Conservation (phyloP, 1,140 invertebrate species). For the Oscheius sp. region DNA sequence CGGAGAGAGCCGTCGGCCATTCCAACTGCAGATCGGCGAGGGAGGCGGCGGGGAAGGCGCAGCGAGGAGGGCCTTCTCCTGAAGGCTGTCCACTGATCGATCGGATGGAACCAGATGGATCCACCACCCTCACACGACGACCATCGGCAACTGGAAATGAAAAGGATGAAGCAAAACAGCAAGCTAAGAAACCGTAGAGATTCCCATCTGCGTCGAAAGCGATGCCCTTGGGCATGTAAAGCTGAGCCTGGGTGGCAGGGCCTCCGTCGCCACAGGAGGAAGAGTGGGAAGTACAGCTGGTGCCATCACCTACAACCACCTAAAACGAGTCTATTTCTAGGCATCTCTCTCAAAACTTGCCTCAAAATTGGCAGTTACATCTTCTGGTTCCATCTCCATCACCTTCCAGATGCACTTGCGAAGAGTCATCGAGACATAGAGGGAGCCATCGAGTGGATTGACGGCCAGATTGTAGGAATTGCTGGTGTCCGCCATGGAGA, state of each 20-base stretch:
- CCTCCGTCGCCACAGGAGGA: conserved; percentile 87
- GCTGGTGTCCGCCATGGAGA: conserved; percentile 35
- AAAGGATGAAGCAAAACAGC: background rate
- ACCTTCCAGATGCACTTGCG: conserved; percentile 29
- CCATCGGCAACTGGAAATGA: conserved; percentile 39
- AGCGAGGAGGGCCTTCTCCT: conserved; percentile 21
- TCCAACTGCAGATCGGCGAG: conserved; percentile 27
- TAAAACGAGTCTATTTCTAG: background rate
- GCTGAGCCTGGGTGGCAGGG: conserved; percentile 81
- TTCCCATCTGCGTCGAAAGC: conserved; percentile 38
- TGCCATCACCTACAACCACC: conserved; percentile 81
- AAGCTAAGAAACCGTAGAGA: conserved; percentile 19
- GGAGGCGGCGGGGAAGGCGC: conserved; percentile 10
- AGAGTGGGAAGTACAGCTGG: conserved; percentile 71
- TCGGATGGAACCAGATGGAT: conserved; percentile 22
- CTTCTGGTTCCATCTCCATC: conserved; percentile 14
- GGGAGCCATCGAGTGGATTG: conserved; percentile 31
- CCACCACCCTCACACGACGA: conserved; percentile 30
- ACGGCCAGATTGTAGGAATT: conserved; percentile 44
- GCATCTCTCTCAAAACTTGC: conserved; percentile 33
- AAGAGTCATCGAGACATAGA: conserved; percentile 42
- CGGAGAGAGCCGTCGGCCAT: conserved; percentile 37
- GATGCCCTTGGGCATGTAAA: conserved; percentile 88
- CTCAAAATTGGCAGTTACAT: conserved; percentile 62
- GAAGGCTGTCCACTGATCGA: conserved; percentile 23